Percentiles rank a stretch among this genome's conserved stretches.
Conservation (phyloP, 2,113 vertebrate genomes). For the Phoenicopterus ruber region DNA sequence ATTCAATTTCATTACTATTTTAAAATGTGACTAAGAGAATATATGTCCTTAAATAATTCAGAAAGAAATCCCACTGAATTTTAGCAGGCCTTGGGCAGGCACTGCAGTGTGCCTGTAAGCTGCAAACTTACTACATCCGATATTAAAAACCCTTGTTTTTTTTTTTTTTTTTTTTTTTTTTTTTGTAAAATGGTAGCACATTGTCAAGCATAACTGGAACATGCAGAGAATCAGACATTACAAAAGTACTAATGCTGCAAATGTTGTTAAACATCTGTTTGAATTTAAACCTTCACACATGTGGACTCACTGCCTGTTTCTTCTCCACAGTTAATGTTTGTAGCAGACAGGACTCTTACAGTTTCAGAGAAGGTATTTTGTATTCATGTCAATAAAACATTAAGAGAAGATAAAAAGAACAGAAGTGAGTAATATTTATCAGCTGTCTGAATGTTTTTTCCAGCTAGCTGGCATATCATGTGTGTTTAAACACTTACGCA, state of each 20-base stretch:
- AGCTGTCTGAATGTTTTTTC: neutral
- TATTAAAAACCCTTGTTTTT: neutral
- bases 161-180: neutral
- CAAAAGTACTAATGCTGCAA: neutral
- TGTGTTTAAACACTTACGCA: neutral
- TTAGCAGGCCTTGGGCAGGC: neutral
- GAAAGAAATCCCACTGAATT: neutral
- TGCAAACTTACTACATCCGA: neutral
- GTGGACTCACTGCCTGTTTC: neutral
- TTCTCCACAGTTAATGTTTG: neutral
- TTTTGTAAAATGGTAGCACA: neutral
- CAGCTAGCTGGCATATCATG: neutral
- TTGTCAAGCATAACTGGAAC: neutral
- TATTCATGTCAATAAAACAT: neutral
- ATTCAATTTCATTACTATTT: neutral
- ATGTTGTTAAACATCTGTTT: neutral
- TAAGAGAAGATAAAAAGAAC: neutral
- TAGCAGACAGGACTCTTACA: neutral
- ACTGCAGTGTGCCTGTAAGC: neutral
- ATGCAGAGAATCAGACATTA: neutral
- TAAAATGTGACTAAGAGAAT: neutral
- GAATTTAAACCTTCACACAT: neutral
- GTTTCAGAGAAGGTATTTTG: neutral
- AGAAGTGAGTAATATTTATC: neutral
- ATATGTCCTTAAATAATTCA: neutral